phyloP scores from a whole-genome alignment of 2,888 invertebrate genomes.

The Orthosia cruda region DNA sequence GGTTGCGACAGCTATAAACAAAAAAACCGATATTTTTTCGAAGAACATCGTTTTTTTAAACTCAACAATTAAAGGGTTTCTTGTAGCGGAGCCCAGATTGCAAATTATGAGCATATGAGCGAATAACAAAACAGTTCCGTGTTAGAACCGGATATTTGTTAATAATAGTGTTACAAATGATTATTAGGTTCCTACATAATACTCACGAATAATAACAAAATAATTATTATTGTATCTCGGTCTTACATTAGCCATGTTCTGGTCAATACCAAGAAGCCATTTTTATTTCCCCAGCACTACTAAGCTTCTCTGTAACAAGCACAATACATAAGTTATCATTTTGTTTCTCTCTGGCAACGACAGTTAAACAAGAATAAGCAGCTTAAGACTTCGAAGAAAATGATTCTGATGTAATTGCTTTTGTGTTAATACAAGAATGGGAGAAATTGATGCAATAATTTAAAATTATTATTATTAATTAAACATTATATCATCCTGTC shows the following conservation, averaged over 20 bases:
- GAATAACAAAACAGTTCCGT: too few species aligned
- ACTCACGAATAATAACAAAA: not conserved
- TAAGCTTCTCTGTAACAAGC: constrained; percentile 9
- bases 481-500: too few species aligned
- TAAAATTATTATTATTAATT: not conserved
- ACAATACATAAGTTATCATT: constrained; percentile 35
- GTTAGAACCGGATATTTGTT: too few species aligned
- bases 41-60: too few species aligned
- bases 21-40: too few species aligned
- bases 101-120: too few species aligned
- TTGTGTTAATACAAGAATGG: not conserved
- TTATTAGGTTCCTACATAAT: not conserved
- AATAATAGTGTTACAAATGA: too few species aligned
- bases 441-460: not conserved
- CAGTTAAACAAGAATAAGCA: constrained; percentile 22
- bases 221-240: not conserved
- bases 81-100: too few species aligned
- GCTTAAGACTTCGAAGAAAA: constrained; percentile 29
- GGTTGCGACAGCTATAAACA: too few species aligned
- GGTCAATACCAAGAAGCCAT: not conserved
- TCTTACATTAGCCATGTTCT: not conserved
- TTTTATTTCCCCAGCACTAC: constrained; percentile 8
- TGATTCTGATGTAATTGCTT: constrained; percentile 9
- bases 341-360: not conserved
- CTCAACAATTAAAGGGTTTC: too few species aligned